Evolutionary conservation across 2,797 vertebrate genomes (phyloP), one percentile per base, ranked within the genome.

Genomic region (Astyanax mexicanus): DNA sequence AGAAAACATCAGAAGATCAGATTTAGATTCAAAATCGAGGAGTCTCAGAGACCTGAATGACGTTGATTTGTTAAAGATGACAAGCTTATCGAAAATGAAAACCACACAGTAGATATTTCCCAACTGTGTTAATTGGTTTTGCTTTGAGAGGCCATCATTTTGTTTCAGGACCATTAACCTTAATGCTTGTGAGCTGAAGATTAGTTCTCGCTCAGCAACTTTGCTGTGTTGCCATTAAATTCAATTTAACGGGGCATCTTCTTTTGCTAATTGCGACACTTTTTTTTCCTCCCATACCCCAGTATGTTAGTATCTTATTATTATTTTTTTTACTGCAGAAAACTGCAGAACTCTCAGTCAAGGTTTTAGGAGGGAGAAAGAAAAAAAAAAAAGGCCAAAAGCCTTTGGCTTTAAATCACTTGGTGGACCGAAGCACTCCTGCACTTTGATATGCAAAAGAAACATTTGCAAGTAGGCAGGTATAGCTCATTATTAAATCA

Each of bases 101-200:
- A 89, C 87, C 89, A 89, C 89, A 86, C 89, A 89, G 83, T 85
- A 80, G 85, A 90, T 89, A 88, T 90, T 89, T 87, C 80, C 85
- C 83, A 89, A 90, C 83, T 69, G 81, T 90, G 89, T 91, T 93
- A 92, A 93, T 92, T 92, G 90, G 90, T 91, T 92, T 92, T 91
- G 90, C 90, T 91, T 90, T 93, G 87, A 92, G 89, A 91, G 89
- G 89, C 89, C 88, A 91, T 93, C 86, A 90, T 93, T 93, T 92
- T 91, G 89, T 92, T 92, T 93, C 88, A 81, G 90, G 90, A 83
- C 89, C 92, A 92, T 93, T 92, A 93, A 92, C 86, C 86, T 85
- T 88, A 89, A 93, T 88, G 88, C 89, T 91, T 85, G 84, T 77
- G 82, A 90, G 88, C 90, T 88, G 86, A 73, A 88, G 90, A 92